A percentile compares a stretch with the other conserved stretches of the same genome.
Evolutionary conservation across 1,140 invertebrate species (phyloP).

Genomic region (Pollicipes pollicipes): DNA sequence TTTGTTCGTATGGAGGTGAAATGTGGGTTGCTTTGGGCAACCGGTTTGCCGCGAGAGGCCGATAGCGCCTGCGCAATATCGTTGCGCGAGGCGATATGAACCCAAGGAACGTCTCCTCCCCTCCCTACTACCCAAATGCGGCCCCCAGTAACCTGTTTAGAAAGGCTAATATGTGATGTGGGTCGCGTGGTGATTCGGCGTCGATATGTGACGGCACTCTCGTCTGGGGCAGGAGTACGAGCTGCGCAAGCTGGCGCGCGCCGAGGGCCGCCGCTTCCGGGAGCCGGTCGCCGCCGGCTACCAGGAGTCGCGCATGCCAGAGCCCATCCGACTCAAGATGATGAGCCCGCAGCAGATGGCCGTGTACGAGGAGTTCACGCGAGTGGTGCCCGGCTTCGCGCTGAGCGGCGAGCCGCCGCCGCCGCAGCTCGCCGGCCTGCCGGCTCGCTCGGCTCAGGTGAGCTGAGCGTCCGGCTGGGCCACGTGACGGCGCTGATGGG

Average conservation of each 20-base stretch:
- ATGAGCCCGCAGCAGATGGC: slow-evolving; percentile 67
- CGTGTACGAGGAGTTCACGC: slow-evolving; percentile 93
- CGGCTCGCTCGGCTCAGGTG: neutral
- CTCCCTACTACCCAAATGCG: no score
- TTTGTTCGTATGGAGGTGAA: no score
- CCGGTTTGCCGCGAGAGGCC: no score
- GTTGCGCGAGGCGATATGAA: no score
- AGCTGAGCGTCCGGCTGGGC: no score
- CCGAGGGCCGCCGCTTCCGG: slow-evolving; percentile 54
- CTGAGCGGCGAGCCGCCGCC: slow-evolving; percentile 36
- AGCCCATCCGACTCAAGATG: slow-evolving; percentile 73
- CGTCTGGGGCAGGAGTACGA: slow-evolving; percentile 40
- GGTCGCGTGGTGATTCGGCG: no score
- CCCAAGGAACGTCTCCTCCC: no score
- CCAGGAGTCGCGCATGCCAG: slow-evolving; percentile 84
- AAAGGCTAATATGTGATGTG: no score
- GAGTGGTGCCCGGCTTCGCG: slow-evolving; percentile 89
- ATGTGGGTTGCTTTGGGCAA: no score
- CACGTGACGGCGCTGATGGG: no score
- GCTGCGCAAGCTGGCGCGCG: slow-evolving; percentile 36
- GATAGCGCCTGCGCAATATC: no score
- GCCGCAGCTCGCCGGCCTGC: neutral
- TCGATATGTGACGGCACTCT: neutral
- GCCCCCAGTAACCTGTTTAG: no score
- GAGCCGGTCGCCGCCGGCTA: slow-evolving; percentile 70